Conservation (phyloP, 2,113 vertebrate species). For the Gorsachius goisagi region DNA sequence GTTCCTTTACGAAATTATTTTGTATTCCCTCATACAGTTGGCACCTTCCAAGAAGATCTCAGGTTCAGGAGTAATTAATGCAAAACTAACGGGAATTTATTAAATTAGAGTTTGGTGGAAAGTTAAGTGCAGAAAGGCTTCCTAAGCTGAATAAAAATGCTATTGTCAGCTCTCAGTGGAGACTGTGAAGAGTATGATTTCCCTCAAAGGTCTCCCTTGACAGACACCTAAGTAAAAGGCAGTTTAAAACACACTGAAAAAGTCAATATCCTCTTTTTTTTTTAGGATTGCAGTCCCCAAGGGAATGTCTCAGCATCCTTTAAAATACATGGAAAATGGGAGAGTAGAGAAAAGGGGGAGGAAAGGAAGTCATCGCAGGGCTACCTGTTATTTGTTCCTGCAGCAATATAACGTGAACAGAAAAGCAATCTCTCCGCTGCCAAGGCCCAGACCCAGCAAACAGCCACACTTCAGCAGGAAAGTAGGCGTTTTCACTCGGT, state of each 20-base stretch:
- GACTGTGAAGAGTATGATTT: background rate
- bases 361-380: background rate
- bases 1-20: background rate
- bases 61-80: background rate
- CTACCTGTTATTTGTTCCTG: background rate
- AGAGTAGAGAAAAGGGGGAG: background rate
- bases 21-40: background rate
- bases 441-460: background rate
- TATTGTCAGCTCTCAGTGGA: background rate
- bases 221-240: background rate
- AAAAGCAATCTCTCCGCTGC: background rate
- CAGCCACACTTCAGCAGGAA: background rate
- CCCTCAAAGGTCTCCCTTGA: background rate
- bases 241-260: constrained; percentile 1
- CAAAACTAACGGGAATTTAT: background rate
- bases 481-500: background rate
- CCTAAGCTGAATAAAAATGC: background rate
- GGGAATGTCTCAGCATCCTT: background rate
- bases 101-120: background rate
- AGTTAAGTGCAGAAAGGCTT: background rate
- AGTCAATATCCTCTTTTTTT: background rate
- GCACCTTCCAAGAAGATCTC: background rate
- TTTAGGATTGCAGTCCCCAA: background rate
- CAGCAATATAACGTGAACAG: rapidly evolving
- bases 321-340: background rate